Evolutionary conservation across 2,113 vertebrate genomes (phyloP), one percentile per base, ranked within the genome.

Genomic region (Urocolius indicus): DNA sequence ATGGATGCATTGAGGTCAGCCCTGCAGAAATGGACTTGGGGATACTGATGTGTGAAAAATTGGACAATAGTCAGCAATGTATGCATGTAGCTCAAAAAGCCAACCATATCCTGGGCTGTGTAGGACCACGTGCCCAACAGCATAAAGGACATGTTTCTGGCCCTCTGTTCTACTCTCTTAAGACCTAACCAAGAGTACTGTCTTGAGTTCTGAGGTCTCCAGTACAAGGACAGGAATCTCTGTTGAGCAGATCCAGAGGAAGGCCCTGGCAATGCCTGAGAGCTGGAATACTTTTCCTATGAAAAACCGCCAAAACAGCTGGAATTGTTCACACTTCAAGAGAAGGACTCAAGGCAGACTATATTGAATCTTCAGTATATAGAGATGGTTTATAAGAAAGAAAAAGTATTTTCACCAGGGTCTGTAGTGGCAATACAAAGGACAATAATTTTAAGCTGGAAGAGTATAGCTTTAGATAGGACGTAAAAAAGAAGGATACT

Each of bases 61-160:
- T 69, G 11, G 8, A 59, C 2, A 0, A 32, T 27, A 34, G 4
- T 5, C 5, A 3, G 0, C 13, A 32, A 6, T 38, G 6, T 19
- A 13, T 0, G 0, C 10, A 36, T 5, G 15, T 20, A 63, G 16
- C 13, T 20, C 9, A 38, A 52, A 63, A 13, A 62, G 12, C 8
- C 29, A 72, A 14, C 17, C 0, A 0, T 19, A 30, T 24, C 17
- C 29, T 67, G 65, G 10, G 12, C 43, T 34, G 5, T 30, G 63
- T 24, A 84, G 19, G 49, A 4, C 1, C 1, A 0, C 0, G 0
- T 48, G 43, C 16, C 2, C 48, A 36, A 27, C 11, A 52, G 13
- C 12, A 4, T 0, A 0, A 49, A 9, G 21, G 15, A 75, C 2
- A 5, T 11, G 16, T 48, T 63, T 58, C 14, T 54, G 16, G 2